Base-by-base conservation (phyloP, 2,888 invertebrate genomes). In the Julus scanicus region DNA sequence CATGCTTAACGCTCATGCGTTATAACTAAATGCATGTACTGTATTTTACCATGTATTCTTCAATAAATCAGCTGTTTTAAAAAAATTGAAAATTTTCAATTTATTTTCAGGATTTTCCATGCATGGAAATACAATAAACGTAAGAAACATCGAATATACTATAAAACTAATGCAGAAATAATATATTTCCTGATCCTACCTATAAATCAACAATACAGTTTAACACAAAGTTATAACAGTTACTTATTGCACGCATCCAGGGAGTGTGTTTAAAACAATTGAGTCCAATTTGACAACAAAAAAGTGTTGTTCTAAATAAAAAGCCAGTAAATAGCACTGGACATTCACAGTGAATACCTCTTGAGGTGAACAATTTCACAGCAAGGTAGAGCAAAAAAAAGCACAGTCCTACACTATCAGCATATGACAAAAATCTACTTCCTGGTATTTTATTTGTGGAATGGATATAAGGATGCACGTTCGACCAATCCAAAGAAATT, bases 391-490 rank as follows among this genome's bases (percentile, higher is more conserved):
- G 63, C 5, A 20, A n/a, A 63, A 57, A 57, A 63, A 63, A 63
- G 20, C 5, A n/a, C 63, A n/a, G 20, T 20, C n/a, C 20, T 63
- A 63, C 63, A 20, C 63, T 63, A 63, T 63, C 63, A 8, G 63
- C 63, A 63, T 20, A 63, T 63, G 63, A 6, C 63, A 63, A 63
- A 63, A 63, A 63, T 63, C 63, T 8, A 63, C 63, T 63, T 63
- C 63, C 63, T 63, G 63, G 63, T 63, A 63, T 20, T 20, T 63
- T 20, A n/a, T 63, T 63, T 63, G 63, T n/a, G 63, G 63, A 17
- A 63, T 63, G 63, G 63, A 63, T 63, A 63, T 63, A n/a, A 63
- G 63, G 63, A 63, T 63, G 63, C 63, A 63, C 63, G 63, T 63
- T 63, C 63, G 63, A 63, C 63, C 63, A 63, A 63, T 63, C 63